Evolutionary conservation across 2,888 invertebrate genomes (phyloP).

Genomic region (Nasonovia ribisnigri): DNA sequence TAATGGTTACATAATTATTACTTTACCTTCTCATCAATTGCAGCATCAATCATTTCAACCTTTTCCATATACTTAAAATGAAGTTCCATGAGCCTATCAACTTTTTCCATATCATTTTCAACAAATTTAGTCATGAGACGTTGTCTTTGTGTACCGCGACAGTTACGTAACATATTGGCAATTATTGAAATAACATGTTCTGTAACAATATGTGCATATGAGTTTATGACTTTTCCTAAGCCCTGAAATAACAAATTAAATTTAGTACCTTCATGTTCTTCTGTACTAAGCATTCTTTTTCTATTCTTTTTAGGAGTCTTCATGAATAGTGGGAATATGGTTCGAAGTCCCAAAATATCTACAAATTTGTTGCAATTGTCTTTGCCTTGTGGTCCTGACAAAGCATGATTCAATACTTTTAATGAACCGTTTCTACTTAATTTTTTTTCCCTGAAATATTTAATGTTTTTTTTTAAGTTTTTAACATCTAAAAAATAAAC

Average conservation of each 20-base stretch:
- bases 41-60: constrained; percentile 84
- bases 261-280: constrained; percentile 85
- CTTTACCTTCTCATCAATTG: constrained; percentile 64
- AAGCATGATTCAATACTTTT: constrained; percentile 97
- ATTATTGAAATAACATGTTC: constrained; percentile 96
- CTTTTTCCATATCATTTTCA: constrained; percentile 98
- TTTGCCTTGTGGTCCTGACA: constrained; percentile 91
- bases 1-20: constrained; percentile 69
- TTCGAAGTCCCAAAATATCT: constrained; percentile 94
- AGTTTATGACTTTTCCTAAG: constrained; percentile 12
- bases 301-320: constrained; percentile 92
- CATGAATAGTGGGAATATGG: constrained; percentile 99
- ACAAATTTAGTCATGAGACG: constrained; percentile 94
- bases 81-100: constrained; percentile 94
- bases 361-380: constrained; percentile 98
- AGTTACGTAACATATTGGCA: constrained; percentile 92
- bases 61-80: constrained; percentile 97
- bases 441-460: constrained; percentile 85
- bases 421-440: constrained; percentile 95
- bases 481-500: not conserved
- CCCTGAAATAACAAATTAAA: not conserved
- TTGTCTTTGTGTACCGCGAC: constrained; percentile 90
- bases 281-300: constrained; percentile 83
- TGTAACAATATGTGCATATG: constrained; percentile 69
- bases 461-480: not conserved